Conservation (phyloP, 2,797 vertebrate species). For the Rhadinocentrus ornatus region DNA sequence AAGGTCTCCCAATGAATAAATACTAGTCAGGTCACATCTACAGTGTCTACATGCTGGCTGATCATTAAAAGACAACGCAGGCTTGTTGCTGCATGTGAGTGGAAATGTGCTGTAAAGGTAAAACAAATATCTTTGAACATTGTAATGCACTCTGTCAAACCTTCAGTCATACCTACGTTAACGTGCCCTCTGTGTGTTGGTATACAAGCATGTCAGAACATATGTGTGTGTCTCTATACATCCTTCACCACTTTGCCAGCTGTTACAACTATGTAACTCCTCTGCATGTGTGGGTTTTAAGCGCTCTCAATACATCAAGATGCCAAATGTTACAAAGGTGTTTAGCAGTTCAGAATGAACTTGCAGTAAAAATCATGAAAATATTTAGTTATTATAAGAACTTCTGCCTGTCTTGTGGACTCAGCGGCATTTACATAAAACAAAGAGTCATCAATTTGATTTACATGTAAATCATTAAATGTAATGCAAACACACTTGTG, state of each 20-base stretch:
- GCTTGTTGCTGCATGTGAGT: slow-evolving; percentile 17
- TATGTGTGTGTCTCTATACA: neutral
- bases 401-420: neutral
- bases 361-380: neutral
- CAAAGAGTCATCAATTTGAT: neutral
- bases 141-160: neutral
- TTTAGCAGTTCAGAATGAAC: slow-evolving; percentile 5
- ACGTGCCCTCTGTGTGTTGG: neutral
- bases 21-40: slow-evolving; percentile 66
- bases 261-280: slow-evolving; percentile 43
- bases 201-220: no score
- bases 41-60: neutral
- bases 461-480: neutral
- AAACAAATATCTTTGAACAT: neutral
- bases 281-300: slow-evolving; percentile 7
- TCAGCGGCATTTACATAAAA: no score
- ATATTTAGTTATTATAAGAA: no score
- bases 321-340: slow-evolving; percentile 13
- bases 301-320: neutral
- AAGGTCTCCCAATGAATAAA: slow-evolving; percentile 74
- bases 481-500: neutral
- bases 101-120: slow-evolving; percentile 10
- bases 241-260: slow-evolving; percentile 19
- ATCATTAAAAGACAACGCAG: slow-evolving; percentile 11
- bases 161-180: neutral